Percentiles rank a stretch among this genome's conserved stretches.
phyloP scores from a whole-genome alignment of 2,113 vertebrate genomes.

The Ginglymostoma cirratum region DNA sequence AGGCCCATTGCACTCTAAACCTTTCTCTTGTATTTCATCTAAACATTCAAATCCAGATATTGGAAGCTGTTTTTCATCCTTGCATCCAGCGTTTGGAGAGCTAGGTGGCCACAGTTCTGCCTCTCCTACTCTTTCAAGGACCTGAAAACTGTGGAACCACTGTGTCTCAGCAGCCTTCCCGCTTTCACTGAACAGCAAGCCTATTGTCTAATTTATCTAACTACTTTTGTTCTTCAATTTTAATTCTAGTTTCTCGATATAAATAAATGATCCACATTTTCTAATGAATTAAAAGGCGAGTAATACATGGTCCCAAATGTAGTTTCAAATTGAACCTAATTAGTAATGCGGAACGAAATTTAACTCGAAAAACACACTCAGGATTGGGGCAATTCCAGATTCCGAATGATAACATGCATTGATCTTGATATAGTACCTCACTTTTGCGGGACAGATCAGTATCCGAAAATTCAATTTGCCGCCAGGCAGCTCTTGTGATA shows the following conservation, averaged over 20 bases:
- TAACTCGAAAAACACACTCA: neutral
- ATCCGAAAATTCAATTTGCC: neutral
- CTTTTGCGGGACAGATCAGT: neutral
- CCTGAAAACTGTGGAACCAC: neutral
- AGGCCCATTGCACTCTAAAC: neutral
- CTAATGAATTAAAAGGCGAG: neutral
- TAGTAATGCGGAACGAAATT: neutral
- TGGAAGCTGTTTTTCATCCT: neutral
- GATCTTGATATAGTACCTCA: neutral
- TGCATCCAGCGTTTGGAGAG: neutral
- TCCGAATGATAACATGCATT: neutral
- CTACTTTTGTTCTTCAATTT: neutral
- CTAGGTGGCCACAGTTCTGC: neutral
- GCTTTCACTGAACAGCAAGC: neutral
- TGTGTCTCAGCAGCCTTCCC: neutral
- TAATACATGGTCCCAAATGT: neutral
- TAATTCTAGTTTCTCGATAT: neutral
- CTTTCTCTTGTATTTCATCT: neutral
- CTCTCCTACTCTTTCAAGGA: neutral
- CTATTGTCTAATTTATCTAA: neutral
- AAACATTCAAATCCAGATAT: neutral
- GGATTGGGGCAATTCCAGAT: neutral
- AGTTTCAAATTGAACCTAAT: neutral
- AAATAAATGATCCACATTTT: neutral
- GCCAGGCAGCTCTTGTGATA: neutral